These are phyloP conservation scores for Branchellion lobata DNA, from an alignment of 2,888 invertebrate species.

Conservation along the genomic window DNA sequence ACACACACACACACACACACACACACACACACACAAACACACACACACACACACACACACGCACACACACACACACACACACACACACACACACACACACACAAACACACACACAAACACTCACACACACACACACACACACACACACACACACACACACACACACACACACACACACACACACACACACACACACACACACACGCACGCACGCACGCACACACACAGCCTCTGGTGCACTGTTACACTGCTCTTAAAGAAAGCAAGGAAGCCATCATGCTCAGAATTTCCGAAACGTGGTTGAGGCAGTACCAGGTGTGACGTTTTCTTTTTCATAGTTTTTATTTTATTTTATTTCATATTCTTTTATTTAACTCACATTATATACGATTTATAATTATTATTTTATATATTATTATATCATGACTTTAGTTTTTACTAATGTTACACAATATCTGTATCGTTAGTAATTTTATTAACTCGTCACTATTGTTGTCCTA, in stretches of 20 bases:
- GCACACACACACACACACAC: constrained; percentile 6
- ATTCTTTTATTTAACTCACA: background rate
- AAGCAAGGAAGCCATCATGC: constrained; percentile 68
- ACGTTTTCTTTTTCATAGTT: background rate
- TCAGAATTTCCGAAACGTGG: constrained; percentile 82
- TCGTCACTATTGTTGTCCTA: too few relatives aligned
- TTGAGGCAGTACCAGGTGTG: constrained; percentile 79
- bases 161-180: constrained; percentile 6
- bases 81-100: constrained; percentile 20
- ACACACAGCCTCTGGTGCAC: constrained; percentile 73
- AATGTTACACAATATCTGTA: too few relatives aligned
- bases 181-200: background rate
- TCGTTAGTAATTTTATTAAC: too few relatives aligned
- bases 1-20: background rate
- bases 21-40: background rate
- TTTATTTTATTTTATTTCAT: background rate
- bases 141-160: background rate
- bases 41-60: background rate
- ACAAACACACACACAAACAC: constrained; percentile 11
- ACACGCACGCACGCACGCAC: background rate
- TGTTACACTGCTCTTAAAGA: constrained; percentile 78
- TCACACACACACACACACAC: constrained; percentile 10
- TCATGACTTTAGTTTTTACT: too few relatives aligned
- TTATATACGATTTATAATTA: background rate
- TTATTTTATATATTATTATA: background rate